Base-by-base conservation (phyloP, 2,888 invertebrate species). In the Rotaria sp. region DNA sequence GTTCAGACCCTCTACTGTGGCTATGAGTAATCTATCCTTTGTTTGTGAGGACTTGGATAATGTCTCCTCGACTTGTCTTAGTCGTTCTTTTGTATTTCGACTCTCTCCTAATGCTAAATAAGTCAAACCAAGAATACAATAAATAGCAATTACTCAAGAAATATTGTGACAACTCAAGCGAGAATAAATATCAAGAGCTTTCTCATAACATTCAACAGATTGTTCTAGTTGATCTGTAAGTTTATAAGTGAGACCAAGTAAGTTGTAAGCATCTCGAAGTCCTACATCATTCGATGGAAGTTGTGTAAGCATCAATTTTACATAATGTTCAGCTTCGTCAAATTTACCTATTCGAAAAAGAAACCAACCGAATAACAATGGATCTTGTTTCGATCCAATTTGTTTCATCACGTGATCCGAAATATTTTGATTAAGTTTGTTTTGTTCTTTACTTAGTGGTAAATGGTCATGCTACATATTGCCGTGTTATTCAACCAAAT, bases 161-260 rank as follows among this genome's bases (percentile, higher is more conserved):
- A 21, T 30, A 5, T 18, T 4, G 0, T 15, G 35, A 18, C 7
- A 1, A 30, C 35, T 5, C 1, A 1, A 18, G 0, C 3, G 11
- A 26, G 11, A 21, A 45, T 45, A 80, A 26, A 45, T 45, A 1
- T 80, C 3, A 26, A 80, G 45, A 13, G 80, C 80, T 80, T n/a
- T 26, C 1, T 45, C n/a, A 80, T 80, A 80, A 45, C 18, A 50
- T 1, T 50, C 50, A 18, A 50, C 15, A 18, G 11, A 8, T 45
- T 26, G 2, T 7, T 75, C 18, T 3, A n/a, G 5, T 21, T 26
- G 13, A 26, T n/a, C 7, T 0, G 7, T 45, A 5, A 10, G 24
- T 45, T 80, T 26, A 80, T 80, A 26, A 0, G 45, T 41, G 3
- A 80, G 45, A n/a, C 80, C 80, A 3, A 80, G 80, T 13, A 45